Base-by-base conservation (phyloP, 2,888 invertebrate genomes). In the Trachelus tabidus region DNA sequence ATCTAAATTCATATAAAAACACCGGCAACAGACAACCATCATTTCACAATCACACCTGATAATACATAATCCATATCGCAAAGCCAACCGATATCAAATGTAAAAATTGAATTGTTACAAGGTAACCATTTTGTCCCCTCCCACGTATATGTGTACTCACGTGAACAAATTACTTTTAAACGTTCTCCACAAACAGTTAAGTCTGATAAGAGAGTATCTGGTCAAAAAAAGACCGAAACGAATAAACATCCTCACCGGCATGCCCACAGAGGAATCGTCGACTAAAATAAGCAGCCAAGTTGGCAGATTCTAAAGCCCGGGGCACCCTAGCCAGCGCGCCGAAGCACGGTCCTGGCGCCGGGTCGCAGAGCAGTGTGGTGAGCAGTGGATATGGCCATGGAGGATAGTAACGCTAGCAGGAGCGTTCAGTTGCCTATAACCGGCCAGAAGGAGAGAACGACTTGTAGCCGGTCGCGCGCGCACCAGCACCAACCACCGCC, bases 341-440 rank as follows among this genome's bases (percentile, higher is more conserved):
- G 33, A 71, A 1, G 37, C 35, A 83, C 82, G 83, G 75, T 34
- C 81, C 83, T 84, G 86, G 81, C 76, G 83, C 85, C 85, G 83
- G 85, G 85, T 84, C 82, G 77, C 76, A 80, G 78, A 79, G 85
- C 85, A 82, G 84, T 81, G 83, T 85, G 85, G 83, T 79, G 79
- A 79, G 85, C 85, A 82, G 84, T 81, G 84, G 86, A 85, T 83
- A 86, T 85, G 87, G 84, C 82, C 78, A 83, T 85, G 85, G 86
- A 89, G 89, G 87, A 89, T 89, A 88, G 85, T 85, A 86, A 81
- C 87, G 81, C 79, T 79, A 75, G 80, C 81, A 80, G 84, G 79
- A 85, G 79, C 86, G 87, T 85, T 89, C 89, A 90, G 90, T 90
- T 86, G 88, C 88, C 87, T 89, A 82, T 86, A 87, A 87, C 87